A percentile compares a stretch with the other conserved stretches of the same genome.
phyloP scores from a whole-genome alignment of 2,113 vertebrate species.

The Lasiurus cinereus region DNA sequence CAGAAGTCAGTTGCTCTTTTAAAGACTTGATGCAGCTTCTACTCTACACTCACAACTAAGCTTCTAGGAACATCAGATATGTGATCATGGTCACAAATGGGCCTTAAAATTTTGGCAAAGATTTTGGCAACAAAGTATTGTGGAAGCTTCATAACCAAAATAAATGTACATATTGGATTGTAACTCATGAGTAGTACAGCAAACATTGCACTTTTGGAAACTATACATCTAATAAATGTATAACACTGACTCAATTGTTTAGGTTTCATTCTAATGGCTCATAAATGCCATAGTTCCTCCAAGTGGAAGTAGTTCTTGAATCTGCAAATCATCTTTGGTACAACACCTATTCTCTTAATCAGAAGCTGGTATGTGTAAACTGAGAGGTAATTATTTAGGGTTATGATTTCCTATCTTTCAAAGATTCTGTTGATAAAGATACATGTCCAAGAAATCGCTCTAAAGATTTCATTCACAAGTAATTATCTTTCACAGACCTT shows the following conservation, averaged over 20 bases:
- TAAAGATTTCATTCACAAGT: neutral
- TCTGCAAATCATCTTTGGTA: neutral
- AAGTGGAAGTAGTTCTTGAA: neutral
- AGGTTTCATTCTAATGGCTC: neutral
- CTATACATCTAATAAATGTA: neutral
- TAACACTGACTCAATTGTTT: neutral
- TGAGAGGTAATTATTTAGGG: neutral
- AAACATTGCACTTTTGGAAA: neutral
- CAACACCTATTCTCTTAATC: neutral
- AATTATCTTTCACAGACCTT: neutral
- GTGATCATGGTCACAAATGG: neutral
- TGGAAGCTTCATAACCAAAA: neutral
- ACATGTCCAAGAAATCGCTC: neutral
- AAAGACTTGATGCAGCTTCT: neutral
- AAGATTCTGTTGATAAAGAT: neutral
- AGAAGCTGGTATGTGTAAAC: neutral
- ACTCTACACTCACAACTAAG: neutral
- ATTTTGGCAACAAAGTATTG: neutral
- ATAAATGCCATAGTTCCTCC: neutral
- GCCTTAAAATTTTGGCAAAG: neutral
- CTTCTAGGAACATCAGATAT: neutral
- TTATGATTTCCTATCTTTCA: neutral
- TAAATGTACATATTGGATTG: neutral
- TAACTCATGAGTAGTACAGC: neutral
- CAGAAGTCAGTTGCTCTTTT: neutral